Evolutionary conservation across 2,888 invertebrate species (phyloP), one percentile per base, ranked within the genome.

Genomic region (Drosophila anceps): DNA sequence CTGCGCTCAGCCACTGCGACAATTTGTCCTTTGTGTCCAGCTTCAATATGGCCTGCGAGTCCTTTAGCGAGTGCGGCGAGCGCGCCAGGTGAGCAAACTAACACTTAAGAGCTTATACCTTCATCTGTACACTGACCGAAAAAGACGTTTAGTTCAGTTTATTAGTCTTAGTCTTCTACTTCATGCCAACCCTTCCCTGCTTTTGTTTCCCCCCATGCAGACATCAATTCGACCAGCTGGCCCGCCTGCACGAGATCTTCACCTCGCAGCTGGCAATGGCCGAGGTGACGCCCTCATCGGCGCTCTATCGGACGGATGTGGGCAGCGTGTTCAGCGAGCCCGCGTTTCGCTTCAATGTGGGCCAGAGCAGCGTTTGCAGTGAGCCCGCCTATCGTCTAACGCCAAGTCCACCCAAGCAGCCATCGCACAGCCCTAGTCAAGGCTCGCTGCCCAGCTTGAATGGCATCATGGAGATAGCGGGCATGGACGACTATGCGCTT

Each of bases 1-100:
- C 98, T 81, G 96, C 98, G 84, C 94, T 98, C 46, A 98, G 98
- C 90, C 97, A 98, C 93, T 98, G 98, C 94, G 98, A 98, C 93
- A 90, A 91, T 53, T 94, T 98, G 78, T 98, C 98, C 8, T 96
- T 97, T 24, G 97, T 98, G 10, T 98, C 98, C 37, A 98, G 98
- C 50, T 98, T 98, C 90, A 92, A 93, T 89, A 92, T 90, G 88
- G 93, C 92, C 84, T 93, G 93, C 74, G 93, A 93, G 86, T 93
- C 93, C 76, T 93, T 93, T 61, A 93, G 93, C 86, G 93, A 93
- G 76, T 93, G 93, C 65, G 93, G 93, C 76, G 93, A 93, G 76
- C 84, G 92, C 81, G 91, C 93, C 76, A 93, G 93, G 93, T 93
- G n/a, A 50, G 29, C 12, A 20, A 12, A 20, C 15, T 44, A 4